These are phyloP conservation scores for Megaceryle alcyon DNA, from an alignment of 2,797 vertebrate genomes.

Conservation along the genomic window DNA sequence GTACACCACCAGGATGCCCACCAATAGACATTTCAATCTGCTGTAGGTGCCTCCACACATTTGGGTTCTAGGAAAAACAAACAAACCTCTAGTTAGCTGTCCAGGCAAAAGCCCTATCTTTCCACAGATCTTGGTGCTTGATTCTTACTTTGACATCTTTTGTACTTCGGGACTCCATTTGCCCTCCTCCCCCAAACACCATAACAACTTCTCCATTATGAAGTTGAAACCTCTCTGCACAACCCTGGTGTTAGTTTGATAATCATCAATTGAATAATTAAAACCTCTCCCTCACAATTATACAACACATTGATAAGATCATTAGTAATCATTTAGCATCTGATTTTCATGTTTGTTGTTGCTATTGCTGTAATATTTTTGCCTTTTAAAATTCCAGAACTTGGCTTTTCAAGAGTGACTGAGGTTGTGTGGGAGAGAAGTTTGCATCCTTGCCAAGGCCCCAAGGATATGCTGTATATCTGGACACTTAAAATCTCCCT, in stretches of 20 bases:
- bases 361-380: conserved; percentile 32
- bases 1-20: not conserved
- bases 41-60: not conserved
- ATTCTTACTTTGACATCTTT: not conserved
- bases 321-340: conserved; percentile 7
- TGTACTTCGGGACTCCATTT: not conserved
- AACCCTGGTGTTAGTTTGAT: not conserved
- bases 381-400: conserved; percentile 25
- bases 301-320: not conserved
- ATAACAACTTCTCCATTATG: not conserved
- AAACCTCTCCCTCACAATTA: not conserved
- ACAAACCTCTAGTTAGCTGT: not conserved
- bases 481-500: conserved; percentile 7
- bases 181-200: not conserved
- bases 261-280: not conserved
- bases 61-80: not conserved
- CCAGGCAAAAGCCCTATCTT: not conserved
- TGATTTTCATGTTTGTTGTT: conserved; percentile 22
- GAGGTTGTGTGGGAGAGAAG: conserved; percentile 24
- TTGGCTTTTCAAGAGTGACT: conserved; percentile 21
- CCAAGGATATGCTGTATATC: not conserved
- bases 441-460: not conserved
- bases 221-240: not conserved
- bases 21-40: not conserved
- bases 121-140: not conserved